These are phyloP conservation scores for Nomada goodeniana DNA, from an alignment of 2,888 invertebrate genomes.

Conservation along the genomic window DNA sequence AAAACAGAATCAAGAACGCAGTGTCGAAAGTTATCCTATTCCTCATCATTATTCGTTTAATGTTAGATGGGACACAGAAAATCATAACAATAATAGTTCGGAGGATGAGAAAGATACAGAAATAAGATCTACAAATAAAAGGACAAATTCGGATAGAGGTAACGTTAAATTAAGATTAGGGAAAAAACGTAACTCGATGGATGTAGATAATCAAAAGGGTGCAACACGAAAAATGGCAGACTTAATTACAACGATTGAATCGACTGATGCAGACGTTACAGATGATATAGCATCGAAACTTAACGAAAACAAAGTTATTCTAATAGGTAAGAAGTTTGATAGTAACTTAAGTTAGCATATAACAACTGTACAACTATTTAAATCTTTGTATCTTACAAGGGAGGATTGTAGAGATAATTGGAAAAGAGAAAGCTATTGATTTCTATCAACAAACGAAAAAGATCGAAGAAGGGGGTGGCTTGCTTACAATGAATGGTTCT, in stretches of 20 bases:
- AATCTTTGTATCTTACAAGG: conserved; percentile 83
- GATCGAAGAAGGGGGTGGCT: conserved; percentile 93
- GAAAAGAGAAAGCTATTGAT: conserved; percentile 90
- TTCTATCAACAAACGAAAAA: conserved; percentile 92
- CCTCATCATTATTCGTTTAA: conserved; percentile 84
- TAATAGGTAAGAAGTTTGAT: conserved; percentile 87
- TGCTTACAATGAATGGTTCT: conserved; percentile 92
- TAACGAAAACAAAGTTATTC: conserved; percentile 89
- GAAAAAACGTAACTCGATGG: conserved; percentile 84
- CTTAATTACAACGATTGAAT: conserved; percentile 85
- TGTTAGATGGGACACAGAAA: conserved; percentile 54
- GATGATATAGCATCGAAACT: conserved; percentile 90
- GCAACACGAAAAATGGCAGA: conserved; percentile 87
- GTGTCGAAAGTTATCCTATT: conserved; percentile 92
- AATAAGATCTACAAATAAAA: conserved; percentile 85
- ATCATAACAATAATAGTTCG: conserved; percentile 85
- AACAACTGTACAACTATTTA: background rate
- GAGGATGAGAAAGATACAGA: conserved; percentile 84
- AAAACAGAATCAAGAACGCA: conserved; percentile 87
- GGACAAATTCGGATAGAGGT: conserved; percentile 86
- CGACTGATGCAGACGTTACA: conserved; percentile 87
- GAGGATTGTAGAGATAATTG: conserved; percentile 89
- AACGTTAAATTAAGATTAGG: conserved; percentile 87
- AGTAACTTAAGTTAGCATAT: background rate
- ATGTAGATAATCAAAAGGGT: conserved; percentile 85